Percentiles rank a stretch among this genome's conserved stretches.
Conservation (phyloP, 2,888 invertebrate genomes). For the Drosophila paracracens region DNA sequence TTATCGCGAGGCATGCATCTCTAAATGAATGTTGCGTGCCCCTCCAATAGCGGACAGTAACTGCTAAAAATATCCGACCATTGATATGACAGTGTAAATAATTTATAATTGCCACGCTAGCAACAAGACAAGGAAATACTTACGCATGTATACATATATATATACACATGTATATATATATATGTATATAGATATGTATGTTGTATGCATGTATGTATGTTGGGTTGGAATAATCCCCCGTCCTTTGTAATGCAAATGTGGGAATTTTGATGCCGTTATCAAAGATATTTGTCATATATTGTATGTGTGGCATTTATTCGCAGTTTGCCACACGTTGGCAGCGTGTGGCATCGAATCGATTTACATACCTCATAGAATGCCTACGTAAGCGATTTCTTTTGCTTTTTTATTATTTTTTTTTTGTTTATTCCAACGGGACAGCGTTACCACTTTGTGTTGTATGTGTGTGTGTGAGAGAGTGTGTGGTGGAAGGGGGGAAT, state of each 20-base stretch:
- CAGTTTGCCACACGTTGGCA: constrained; percentile 51
- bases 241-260: constrained; percentile 64
- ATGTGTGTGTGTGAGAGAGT: constrained; percentile 18
- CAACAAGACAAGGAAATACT: constrained; percentile 15
- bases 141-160: background rate
- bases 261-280: constrained; percentile 63
- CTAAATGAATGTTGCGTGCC: constrained; percentile 76
- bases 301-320: constrained; percentile 48
- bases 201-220: background rate
- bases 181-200: background rate
- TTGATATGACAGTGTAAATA: constrained; percentile 59
- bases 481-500: no score
- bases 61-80: constrained; percentile 30
- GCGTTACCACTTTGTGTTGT: constrained; percentile 22
- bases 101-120: constrained; percentile 69
- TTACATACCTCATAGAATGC: constrained; percentile 73
- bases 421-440: constrained; percentile 51
- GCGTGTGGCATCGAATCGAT: constrained; percentile 62
- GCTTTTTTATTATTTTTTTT: constrained; percentile 37
- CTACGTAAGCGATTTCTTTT: constrained; percentile 65
- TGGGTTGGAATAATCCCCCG: background rate
- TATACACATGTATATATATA: background rate
- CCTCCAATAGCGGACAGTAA: background rate
- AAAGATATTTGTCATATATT: constrained; percentile 45
- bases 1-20: constrained; percentile 75